A percentile compares a stretch with the other conserved stretches of the same genome.
Evolutionary conservation across 2,113 vertebrate genomes (phyloP).

Genomic region (Salvator merianae): DNA sequence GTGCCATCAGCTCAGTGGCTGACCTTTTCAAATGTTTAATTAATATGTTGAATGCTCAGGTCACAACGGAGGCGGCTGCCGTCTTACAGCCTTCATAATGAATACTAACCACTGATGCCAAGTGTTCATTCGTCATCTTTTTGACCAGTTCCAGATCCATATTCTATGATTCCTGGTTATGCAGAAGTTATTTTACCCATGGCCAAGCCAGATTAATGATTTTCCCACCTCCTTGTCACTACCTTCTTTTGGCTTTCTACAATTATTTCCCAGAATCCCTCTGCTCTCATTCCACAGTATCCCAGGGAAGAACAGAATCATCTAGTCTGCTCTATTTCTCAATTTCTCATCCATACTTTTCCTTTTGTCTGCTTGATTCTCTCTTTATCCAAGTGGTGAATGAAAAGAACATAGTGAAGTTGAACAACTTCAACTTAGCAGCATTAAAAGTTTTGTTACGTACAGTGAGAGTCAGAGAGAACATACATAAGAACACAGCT

Average conservation of each 20-base stretch:
- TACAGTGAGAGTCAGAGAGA: too few species aligned
- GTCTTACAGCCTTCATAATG: background rate
- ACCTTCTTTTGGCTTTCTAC: background rate
- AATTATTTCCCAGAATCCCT: background rate
- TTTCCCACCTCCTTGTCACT: background rate
- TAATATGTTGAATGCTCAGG: background rate
- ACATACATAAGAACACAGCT: too few species aligned
- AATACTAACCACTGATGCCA: background rate
- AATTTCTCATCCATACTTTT: background rate
- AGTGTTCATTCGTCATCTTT: background rate
- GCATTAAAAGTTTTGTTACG: too few species aligned
- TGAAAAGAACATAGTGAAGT: too few species aligned
- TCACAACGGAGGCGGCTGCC: background rate
- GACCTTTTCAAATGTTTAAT: constrained; percentile 16
- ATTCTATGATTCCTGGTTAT: background rate
- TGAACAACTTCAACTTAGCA: too few species aligned
- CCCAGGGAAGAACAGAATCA: background rate
- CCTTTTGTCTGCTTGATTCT: too few species aligned
- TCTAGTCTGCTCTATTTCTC: background rate
- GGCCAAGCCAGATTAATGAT: background rate
- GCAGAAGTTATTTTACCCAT: background rate
- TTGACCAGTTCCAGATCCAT: background rate
- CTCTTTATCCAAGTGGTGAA: too few species aligned
- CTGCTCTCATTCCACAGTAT: background rate
- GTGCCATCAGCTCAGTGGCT: background rate